These are phyloP conservation scores for Candoia aspera DNA, from an alignment of 2,113 vertebrate genomes.

Conservation along the genomic window DNA sequence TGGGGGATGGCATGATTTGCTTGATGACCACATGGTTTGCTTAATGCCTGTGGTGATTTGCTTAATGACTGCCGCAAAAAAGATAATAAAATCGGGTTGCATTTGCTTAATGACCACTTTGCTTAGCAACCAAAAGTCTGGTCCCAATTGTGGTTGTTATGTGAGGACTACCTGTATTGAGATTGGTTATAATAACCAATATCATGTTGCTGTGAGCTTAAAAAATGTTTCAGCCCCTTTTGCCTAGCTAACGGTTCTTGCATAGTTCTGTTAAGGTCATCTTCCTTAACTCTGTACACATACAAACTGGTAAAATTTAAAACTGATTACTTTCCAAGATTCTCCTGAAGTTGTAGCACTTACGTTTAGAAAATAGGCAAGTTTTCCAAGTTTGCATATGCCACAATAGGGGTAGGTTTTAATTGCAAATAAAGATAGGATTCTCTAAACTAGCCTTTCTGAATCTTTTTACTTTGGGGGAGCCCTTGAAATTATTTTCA, in stretches of 20 bases:
- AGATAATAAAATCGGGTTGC: too few species aligned
- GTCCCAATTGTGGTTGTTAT: too few species aligned
- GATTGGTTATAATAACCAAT: too few species aligned
- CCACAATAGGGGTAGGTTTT: neutral
- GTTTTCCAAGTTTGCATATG: neutral
- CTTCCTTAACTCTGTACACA: neutral
- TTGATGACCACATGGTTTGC: too few species aligned
- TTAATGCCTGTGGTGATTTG: too few species aligned
- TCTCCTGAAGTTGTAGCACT: neutral
- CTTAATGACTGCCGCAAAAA: too few species aligned
- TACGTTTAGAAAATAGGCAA: neutral
- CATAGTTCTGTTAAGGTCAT: neutral
- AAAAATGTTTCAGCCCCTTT: neutral
- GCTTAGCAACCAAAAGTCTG: too few species aligned
- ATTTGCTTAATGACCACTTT: too few species aligned
- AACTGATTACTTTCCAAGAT: neutral
- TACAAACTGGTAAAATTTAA: constrained; percentile 34
- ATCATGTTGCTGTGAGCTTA: neutral
- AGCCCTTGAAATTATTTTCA: neutral
- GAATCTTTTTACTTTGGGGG: neutral
- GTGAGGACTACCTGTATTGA: too few species aligned
- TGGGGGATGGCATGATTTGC: too few species aligned
- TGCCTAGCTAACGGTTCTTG: neutral
- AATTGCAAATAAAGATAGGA: neutral
- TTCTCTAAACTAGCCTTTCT: neutral